Conservation (phyloP, 1,140 invertebrate species). For the Lepidurus packardi region DNA sequence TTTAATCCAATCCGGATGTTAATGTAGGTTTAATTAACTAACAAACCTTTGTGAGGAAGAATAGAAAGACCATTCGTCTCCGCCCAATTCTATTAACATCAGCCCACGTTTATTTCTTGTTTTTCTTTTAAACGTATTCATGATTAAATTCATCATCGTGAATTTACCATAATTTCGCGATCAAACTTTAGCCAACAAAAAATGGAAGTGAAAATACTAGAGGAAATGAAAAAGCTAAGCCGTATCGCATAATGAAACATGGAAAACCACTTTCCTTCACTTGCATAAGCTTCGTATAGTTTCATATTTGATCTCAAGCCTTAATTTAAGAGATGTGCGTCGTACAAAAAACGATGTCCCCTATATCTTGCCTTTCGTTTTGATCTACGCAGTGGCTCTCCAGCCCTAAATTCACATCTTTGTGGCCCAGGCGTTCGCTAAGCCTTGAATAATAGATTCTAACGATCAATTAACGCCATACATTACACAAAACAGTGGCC, state of each 20-base stretch:
- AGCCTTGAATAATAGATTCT: not conserved
- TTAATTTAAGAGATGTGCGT: no score
- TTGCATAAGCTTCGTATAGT: no score
- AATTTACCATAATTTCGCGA: no score
- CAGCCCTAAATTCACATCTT: not conserved
- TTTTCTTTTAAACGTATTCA: not conserved
- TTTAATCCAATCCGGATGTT: not conserved
- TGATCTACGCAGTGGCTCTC: not conserved
- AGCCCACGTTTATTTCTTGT: not conserved
- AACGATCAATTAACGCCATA: not conserved
- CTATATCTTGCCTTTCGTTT: no score
- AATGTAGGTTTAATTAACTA: not conserved
- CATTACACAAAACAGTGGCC: conserved; percentile 1
- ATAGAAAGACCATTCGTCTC: not conserved
- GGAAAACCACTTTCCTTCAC: no score
- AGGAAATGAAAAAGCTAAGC: no score
- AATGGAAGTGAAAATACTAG: no score
- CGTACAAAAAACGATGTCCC: no score
- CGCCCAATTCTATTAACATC: not conserved
- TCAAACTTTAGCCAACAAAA: no score
- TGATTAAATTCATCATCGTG: no score
- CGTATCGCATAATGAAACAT: no score
- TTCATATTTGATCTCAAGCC: no score
- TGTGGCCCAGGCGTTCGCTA: not conserved
- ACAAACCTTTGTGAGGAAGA: not conserved